A percentile compares a stretch with the other conserved stretches of the same genome.
These are phyloP conservation scores for Isoperla grammatica DNA, from an alignment of 2,888 invertebrate species.

Conservation along the genomic window DNA sequence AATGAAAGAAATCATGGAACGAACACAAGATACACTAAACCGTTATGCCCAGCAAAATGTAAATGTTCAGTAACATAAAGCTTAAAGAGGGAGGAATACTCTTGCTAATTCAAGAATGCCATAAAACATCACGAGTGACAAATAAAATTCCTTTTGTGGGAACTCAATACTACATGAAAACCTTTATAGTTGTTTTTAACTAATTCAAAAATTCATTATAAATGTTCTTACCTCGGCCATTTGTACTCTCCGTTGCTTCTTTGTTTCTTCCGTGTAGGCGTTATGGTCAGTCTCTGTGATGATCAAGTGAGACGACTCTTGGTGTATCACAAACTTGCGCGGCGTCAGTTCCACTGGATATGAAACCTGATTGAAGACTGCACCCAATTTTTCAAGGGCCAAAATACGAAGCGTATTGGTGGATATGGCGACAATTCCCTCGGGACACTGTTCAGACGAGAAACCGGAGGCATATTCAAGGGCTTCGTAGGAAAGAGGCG, in stretches of 20 bases:
- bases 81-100: no score
- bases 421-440: conserved; percentile 98
- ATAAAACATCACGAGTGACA: no score
- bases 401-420: conserved; percentile 95
- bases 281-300: conserved; percentile 97
- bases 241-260: conserved; percentile 84
- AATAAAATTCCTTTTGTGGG: no score
- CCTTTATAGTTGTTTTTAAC: no score
- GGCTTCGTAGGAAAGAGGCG: conserved; percentile 93
- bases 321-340: conserved; percentile 87
- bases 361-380: conserved; percentile 94
- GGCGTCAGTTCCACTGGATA: conserved; percentile 94
- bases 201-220: no score
- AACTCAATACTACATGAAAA: no score
- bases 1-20: no score
- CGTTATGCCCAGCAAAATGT: no score
- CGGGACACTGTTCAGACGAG: conserved; percentile 92
- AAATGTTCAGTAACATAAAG: no score
- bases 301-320: conserved; percentile 83
- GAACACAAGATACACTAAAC: no score
- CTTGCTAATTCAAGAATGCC: no score
- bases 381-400: conserved; percentile 95
- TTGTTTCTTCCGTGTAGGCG: conserved; percentile 95
- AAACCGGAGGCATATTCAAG: conserved; percentile 98
- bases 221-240: conserved; percentile 69